Evolutionary conservation across 2,888 invertebrate species (phyloP).

Genomic region (Drosophila multiciliata): DNA sequence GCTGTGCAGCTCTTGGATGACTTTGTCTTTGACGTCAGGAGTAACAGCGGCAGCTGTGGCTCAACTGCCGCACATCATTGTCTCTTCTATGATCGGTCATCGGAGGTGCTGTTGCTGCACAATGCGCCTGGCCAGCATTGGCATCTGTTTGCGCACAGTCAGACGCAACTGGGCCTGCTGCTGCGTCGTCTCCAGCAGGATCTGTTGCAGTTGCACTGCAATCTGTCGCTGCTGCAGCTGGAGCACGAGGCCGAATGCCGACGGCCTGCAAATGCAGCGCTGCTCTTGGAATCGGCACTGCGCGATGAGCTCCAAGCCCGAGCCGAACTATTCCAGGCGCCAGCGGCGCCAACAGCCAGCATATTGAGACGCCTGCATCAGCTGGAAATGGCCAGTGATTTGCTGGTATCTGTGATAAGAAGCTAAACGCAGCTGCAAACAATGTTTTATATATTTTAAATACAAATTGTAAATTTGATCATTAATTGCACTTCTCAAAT

Average conservation of each 20-base stretch:
- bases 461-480: not conserved
- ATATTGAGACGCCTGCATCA: conserved; percentile 34
- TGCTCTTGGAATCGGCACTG: conserved; percentile 69
- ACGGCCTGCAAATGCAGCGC: conserved; percentile 22
- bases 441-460: conserved; percentile 3
- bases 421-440: conserved; percentile 9
- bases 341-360: conserved; percentile 4
- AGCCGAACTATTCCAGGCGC: conserved; percentile 17
- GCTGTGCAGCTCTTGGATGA: conserved; percentile 41
- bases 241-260: conserved; percentile 23
- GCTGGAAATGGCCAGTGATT: conserved; percentile 62
- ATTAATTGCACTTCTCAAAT: not conserved
- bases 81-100: conserved; percentile 69
- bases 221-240: conserved; percentile 50
- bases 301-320: conserved; percentile 67
- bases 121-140: conserved; percentile 48
- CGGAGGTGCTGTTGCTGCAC: conserved; percentile 60
- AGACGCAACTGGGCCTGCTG: conserved; percentile 61
- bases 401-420: conserved; percentile 51
- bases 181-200: conserved; percentile 67
- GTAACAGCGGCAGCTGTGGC: not conserved
- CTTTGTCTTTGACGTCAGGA: conserved; percentile 17
- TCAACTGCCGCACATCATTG: conserved; percentile 23
- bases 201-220: conserved; percentile 67
- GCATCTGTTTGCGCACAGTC: conserved; percentile 68